Base-by-base conservation (phyloP, 2,113 vertebrate genomes). In the Arothron firmamentum region DNA sequence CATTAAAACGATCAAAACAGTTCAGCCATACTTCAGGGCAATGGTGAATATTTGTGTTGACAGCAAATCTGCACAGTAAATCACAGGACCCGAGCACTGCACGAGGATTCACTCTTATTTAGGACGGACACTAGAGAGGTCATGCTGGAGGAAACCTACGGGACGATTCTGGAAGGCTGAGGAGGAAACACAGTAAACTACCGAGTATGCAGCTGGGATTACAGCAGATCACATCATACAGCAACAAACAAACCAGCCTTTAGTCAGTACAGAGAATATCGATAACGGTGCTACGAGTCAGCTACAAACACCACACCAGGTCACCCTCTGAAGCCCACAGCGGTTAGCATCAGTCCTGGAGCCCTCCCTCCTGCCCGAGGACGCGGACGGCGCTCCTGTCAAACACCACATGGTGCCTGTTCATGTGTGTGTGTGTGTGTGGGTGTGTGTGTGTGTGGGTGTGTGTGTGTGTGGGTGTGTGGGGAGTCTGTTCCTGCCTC, bases 271-370 rank as follows among this genome's bases (percentile, higher is more conserved):
- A 25, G 55, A 77, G 52, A 25, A 70, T 31, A 14, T 68, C 21
- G 62, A 73, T 9, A 75, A 50, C 3, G 42, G 50, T 64, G 75
- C 73, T 74, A 76, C 74, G 70, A 45, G 67, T 64, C 65, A 62
- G 67, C 62, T 62, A 75, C 78, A 42, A 62, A 76, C 67, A 53
- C 42, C 59, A 50, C 59, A 42, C 53, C 48, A 57, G 43, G 57
- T n/a, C 23, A 50, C 56, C 11, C 51, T 56, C 49, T 43, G 46
- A 47, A n/a, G 45, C 45, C 2, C 5, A 3, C 42, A 54, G 20
- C 14, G 31, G 50, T 67, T 48, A 56, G 63, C 59, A 67, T 75
- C 64, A 17, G 57, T 74, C 47, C 25, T 52, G 14, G 10, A 57
- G 2, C 54, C 57, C 48, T 48, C 23, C 52, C 50, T 56, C 51